These are phyloP conservation scores for Trissolcus japonicus DNA, from an alignment of 2,888 invertebrate genomes.

Conservation along the genomic window DNA sequence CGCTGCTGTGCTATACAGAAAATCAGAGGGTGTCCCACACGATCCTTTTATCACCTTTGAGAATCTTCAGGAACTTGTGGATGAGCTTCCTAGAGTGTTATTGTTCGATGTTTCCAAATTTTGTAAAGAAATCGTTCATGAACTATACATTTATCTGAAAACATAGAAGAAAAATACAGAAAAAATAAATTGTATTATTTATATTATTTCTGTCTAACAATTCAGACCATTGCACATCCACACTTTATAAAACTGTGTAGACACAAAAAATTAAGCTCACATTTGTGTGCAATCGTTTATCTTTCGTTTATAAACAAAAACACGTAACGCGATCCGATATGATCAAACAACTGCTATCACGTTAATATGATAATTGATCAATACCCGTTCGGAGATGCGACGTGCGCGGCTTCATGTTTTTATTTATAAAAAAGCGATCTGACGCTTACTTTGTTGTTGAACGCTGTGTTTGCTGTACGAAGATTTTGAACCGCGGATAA, in stretches of 20 bases:
- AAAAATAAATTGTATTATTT: not conserved
- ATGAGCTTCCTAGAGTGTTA: not conserved
- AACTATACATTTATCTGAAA: no score
- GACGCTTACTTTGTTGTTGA: slow-evolving; percentile 9
- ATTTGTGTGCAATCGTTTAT: slow-evolving; percentile 10
- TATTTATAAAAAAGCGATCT: slow-evolving; percentile 25
- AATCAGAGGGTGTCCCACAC: slow-evolving; percentile 25
- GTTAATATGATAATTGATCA: slow-evolving; percentile 48
- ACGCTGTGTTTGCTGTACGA: not conserved
- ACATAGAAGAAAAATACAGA: not conserved
- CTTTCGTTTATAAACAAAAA: slow-evolving; percentile 28
- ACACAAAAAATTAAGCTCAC: no score
- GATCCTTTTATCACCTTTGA: slow-evolving; percentile 42
- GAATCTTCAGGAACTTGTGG: slow-evolving; percentile 10
- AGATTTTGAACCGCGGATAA: slow-evolving; percentile 10
- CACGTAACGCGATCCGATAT: slow-evolving; percentile 28
- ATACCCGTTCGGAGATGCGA: not conserved
- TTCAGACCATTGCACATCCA: not conserved
- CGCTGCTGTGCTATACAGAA: slow-evolving; percentile 24
- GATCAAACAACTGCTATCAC: slow-evolving; percentile 36
- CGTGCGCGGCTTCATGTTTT: slow-evolving; percentile 15
- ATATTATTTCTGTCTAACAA: no score
- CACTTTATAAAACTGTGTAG: slow-evolving; percentile 10
- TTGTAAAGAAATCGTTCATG: no score
- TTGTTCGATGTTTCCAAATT: not conserved